Conservation (phyloP, 1,140 invertebrate genomes). For the Bicyclus anynana region DNA sequence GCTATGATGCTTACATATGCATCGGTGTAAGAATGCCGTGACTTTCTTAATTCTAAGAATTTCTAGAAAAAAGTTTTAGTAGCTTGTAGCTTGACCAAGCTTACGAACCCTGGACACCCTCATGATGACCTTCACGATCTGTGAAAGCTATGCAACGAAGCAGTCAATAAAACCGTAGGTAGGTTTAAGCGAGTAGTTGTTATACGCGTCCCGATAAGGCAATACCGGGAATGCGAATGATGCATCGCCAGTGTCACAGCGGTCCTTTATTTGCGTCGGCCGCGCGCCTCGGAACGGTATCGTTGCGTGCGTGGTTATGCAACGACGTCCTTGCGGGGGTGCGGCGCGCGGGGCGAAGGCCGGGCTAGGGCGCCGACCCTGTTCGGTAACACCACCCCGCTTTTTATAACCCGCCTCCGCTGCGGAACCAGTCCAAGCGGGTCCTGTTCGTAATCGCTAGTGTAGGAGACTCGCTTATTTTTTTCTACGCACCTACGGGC, state of each 20-base stretch:
- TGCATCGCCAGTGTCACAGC: slow-evolving; percentile 7
- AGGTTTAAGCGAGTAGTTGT: too few species aligned
- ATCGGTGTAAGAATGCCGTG: too few species aligned
- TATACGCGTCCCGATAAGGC: too few species aligned
- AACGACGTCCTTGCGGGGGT: slow-evolving; percentile 56
- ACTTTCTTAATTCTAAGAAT: too few species aligned
- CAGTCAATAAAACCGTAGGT: too few species aligned
- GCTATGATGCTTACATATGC: too few species aligned
- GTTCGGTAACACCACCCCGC: slow-evolving; percentile 50
- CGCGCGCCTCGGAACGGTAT: slow-evolving; percentile 40
- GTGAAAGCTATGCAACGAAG: too few species aligned
- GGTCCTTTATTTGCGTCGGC: slow-evolving; percentile 8
- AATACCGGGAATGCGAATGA: background rate
- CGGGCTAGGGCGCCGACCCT: slow-evolving; percentile 52
- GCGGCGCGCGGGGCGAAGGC: slow-evolving; percentile 49
- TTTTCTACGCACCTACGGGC: slow-evolving; percentile 19
- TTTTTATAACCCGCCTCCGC: slow-evolving; percentile 39
- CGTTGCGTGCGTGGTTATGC: slow-evolving; percentile 64
- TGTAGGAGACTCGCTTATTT: slow-evolving; percentile 22
- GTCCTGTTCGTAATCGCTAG: slow-evolving; percentile 17
- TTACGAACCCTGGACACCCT: too few species aligned
- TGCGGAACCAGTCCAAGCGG: slow-evolving; percentile 23
- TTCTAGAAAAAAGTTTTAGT: too few species aligned
- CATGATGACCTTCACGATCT: too few species aligned
- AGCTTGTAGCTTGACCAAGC: too few species aligned